A percentile compares a stretch with the other conserved stretches of the same genome.
phyloP scores from a whole-genome alignment of 2,113 vertebrate genomes.

The Emydura subglobosa region DNA sequence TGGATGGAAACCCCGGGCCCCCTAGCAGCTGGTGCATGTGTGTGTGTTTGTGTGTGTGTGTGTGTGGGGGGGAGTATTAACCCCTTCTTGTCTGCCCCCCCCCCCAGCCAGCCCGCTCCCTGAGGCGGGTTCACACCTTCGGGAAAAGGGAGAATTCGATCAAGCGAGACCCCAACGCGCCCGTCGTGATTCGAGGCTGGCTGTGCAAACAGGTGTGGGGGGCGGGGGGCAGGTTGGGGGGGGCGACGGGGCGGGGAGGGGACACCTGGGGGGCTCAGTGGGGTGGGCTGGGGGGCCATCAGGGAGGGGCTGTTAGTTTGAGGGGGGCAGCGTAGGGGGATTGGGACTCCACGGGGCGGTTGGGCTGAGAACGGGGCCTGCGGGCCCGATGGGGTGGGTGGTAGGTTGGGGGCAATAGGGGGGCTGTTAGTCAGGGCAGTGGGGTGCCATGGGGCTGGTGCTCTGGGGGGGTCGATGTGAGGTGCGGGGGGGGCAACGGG shows the following conservation, averaged over 20 bases:
- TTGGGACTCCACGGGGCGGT: no score
- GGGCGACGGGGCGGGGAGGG: background rate
- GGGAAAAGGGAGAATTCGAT: slow-evolving; percentile 88
- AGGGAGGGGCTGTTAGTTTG: background rate
- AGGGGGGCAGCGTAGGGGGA: no score
- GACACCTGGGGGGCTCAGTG: background rate
- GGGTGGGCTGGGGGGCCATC: background rate
- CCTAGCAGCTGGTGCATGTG: background rate
- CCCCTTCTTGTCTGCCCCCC: background rate
- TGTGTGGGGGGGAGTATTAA: background rate
- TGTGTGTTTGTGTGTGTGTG: no score
- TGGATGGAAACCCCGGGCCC: background rate
- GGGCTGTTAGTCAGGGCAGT: background rate
- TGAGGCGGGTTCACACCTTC: slow-evolving; percentile 87
- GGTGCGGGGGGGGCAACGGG: no score
- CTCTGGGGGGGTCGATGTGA: no score
- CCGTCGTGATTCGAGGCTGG: slow-evolving; percentile 91
- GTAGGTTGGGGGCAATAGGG: background rate
- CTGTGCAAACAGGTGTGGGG: slow-evolving; percentile 88
- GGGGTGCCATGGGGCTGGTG: no score
- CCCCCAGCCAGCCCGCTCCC: slow-evolving; percentile 66
- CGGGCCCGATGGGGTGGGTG: no score
- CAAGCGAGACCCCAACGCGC: slow-evolving; percentile 88
- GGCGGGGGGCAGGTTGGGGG: background rate
- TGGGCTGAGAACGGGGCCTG: no score